These are phyloP conservation scores for Mamestra configurata DNA, from an alignment of 1,140 invertebrate genomes.

Conservation along the genomic window DNA sequence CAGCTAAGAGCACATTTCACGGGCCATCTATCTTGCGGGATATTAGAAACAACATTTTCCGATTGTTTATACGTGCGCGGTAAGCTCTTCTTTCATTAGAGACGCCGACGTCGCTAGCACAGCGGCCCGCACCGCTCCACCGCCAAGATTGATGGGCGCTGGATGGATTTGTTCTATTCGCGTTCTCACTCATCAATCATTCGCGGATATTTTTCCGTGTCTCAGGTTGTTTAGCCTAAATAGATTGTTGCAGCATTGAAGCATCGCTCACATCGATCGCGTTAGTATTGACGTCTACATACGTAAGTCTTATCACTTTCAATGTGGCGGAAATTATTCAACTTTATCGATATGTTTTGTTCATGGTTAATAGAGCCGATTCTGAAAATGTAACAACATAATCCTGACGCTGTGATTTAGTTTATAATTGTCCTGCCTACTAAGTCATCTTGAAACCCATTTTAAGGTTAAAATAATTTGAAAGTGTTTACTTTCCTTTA, in stretches of 20 bases:
- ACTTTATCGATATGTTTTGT: slow-evolving; percentile 48
- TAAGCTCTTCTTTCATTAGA: slow-evolving; percentile 87
- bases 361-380: slow-evolving; percentile 18
- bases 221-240: slow-evolving; percentile 86
- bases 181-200: slow-evolving; percentile 86
- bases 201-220: slow-evolving; percentile 87
- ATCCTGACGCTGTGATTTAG: slow-evolving; percentile 6
- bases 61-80: slow-evolving; percentile 84
- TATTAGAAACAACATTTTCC: slow-evolving; percentile 82
- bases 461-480: background rate
- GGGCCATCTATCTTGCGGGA: slow-evolving; percentile 77
- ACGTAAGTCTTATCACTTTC: slow-evolving; percentile 47
- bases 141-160: slow-evolving; percentile 83
- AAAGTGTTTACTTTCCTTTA: slow-evolving; percentile 11
- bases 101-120: slow-evolving; percentile 78
- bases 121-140: slow-evolving; percentile 65
- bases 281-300: slow-evolving; percentile 67
- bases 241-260: slow-evolving; percentile 82
- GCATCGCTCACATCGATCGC: slow-evolving; percentile 77
- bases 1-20: slow-evolving; percentile 58
- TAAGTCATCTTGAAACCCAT: slow-evolving; percentile 8
- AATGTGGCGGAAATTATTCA: slow-evolving; percentile 45
- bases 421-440: background rate
- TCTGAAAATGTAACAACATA: slow-evolving; percentile 31
- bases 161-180: slow-evolving; percentile 87